These are phyloP conservation scores for Peromyscus polionotus DNA, from an alignment of 2,113 vertebrate species.

Conservation along the genomic window DNA sequence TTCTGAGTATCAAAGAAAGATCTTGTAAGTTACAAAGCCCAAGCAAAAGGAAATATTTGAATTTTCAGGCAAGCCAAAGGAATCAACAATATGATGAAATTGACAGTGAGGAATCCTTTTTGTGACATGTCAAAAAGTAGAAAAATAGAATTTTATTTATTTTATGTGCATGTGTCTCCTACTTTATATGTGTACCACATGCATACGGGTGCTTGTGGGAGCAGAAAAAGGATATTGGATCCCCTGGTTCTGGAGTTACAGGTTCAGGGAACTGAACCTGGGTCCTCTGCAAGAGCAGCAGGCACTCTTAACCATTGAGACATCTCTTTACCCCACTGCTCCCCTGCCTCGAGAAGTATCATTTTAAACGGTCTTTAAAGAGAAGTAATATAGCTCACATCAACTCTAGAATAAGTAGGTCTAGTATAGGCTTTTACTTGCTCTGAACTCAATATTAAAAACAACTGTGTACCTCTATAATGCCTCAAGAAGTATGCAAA, in stretches of 20 bases:
- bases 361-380: slow-evolving; percentile 42
- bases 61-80: slow-evolving; percentile 19
- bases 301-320: not conserved
- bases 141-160: too few species aligned
- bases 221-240: not conserved
- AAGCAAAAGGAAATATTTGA: not conserved
- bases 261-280: not conserved
- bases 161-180: not conserved
- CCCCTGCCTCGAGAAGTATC: not conserved
- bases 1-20: slow-evolving; percentile 11
- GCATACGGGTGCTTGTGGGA: too few species aligned
- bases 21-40: slow-evolving; percentile 9
- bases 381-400: not conserved
- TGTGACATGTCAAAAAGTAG: not conserved
- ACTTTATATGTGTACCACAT: not conserved
- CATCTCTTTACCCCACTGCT: too few species aligned
- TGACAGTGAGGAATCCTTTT: not conserved
- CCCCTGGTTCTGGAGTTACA: not conserved
- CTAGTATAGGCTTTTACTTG: not conserved
- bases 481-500: not conserved
- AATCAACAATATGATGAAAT: slow-evolving; percentile 29
- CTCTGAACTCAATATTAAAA: not conserved
- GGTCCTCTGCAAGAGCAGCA: not conserved
- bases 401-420: not conserved
- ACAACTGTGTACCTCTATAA: not conserved